Percentiles rank a stretch among this genome's conserved stretches.
phyloP scores from a whole-genome alignment of 2,113 vertebrate genomes.

The Tychaedon coryphoeus region DNA sequence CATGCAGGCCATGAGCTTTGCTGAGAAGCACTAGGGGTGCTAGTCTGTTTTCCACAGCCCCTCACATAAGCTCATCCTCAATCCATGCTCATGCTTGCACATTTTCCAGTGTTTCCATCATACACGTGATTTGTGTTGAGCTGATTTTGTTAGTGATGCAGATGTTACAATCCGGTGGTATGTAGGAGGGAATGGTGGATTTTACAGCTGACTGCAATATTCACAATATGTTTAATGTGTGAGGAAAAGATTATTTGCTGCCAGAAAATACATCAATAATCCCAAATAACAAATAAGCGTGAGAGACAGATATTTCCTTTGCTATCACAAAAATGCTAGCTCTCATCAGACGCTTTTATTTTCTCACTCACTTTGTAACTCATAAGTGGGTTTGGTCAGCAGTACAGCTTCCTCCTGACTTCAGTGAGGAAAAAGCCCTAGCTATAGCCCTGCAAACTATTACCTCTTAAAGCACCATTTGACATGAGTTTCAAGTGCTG shows the following conservation, averaged over 20 bases:
- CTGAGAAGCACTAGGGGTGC: not conserved
- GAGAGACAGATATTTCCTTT: slow-evolving; percentile 10
- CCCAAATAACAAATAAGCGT: not conserved
- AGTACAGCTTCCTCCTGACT: not conserved
- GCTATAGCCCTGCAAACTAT: not conserved
- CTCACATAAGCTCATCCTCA: not conserved
- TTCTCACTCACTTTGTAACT: slow-evolving; percentile 1
- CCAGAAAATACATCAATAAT: slow-evolving; percentile 41
- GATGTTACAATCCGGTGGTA: slow-evolving; percentile 17
- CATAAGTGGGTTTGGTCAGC: not conserved
- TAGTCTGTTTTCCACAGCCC: not conserved
- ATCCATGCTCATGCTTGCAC: accelerated
- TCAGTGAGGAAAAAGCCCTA: not conserved
- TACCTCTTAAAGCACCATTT: slow-evolving; percentile 6
- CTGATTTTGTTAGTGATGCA: slow-evolving; percentile 12
- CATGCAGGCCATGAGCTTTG: not conserved
- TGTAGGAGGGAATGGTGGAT: slow-evolving; percentile 16
- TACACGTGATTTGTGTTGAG: not conserved
- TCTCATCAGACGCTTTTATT: slow-evolving; percentile 23
- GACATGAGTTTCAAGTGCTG: not conserved
- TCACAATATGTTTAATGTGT: slow-evolving; percentile 10
- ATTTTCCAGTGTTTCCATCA: not conserved
- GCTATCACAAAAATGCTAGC: not conserved
- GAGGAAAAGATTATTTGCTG: slow-evolving; percentile 35
- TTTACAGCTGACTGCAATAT: slow-evolving; percentile 45